Percentiles rank a stretch among this genome's conserved stretches.
phyloP scores from a whole-genome alignment of 2,113 vertebrate species.

The Odobenus rosmarus region DNA sequence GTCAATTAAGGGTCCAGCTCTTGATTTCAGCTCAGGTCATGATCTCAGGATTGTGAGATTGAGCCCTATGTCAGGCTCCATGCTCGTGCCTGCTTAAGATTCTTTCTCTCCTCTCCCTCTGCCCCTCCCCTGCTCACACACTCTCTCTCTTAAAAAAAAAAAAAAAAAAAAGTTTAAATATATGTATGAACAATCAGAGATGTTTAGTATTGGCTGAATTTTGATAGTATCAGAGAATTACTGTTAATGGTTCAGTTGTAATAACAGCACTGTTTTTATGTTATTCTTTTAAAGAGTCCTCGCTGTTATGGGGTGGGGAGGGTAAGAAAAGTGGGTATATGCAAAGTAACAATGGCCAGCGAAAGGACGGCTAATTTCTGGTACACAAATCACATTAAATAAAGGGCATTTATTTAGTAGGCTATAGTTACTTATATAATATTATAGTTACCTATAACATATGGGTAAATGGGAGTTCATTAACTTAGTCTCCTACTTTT shows the following conservation, averaged over 20 bases:
- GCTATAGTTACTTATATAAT: background rate
- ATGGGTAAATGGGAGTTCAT: background rate
- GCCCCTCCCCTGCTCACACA: no score
- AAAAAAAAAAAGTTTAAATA: no score
- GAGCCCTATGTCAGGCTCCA: no score
- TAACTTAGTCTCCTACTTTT: background rate
- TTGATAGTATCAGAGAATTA: background rate
- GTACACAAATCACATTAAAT: background rate
- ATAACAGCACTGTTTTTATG: background rate
- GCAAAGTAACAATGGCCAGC: background rate
- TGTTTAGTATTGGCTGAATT: background rate
- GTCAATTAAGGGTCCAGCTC: no score
- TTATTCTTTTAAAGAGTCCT: background rate
- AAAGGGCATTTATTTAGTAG: background rate
- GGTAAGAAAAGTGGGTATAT: background rate
- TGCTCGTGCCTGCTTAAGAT: no score
- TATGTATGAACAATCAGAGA: background rate
- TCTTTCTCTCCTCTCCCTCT: no score
- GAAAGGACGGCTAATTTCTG: background rate
- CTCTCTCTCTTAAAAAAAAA: no score
- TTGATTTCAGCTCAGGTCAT: no score
- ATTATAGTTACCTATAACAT: background rate
- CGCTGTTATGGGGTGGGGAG: background rate
- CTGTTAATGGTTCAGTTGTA: background rate
- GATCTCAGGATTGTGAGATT: no score